Conservation (phyloP, 2,797 vertebrate genomes). For the Acrocephalus scirpaceus region DNA sequence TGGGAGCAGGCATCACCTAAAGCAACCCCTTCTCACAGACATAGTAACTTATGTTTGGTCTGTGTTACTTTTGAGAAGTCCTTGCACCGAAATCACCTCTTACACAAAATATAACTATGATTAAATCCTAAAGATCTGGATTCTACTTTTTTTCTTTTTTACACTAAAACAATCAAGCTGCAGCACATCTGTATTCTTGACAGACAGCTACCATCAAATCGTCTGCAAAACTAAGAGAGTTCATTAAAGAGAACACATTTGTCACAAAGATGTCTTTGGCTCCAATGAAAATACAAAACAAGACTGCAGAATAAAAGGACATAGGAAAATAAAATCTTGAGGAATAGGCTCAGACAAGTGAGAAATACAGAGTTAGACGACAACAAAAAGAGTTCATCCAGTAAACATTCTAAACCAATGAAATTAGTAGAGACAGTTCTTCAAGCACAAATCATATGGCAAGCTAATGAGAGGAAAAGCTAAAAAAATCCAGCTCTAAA, state of each 20-base stretch:
- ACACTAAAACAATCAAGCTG: not conserved
- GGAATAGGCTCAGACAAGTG: not conserved
- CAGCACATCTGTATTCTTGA: not conserved
- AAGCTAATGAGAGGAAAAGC: not conserved
- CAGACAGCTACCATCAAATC: not conserved
- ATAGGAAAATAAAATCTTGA: not conserved
- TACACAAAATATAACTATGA: not conserved
- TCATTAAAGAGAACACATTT: conserved; percentile 19
- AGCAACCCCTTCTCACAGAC: not conserved
- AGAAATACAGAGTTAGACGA: not conserved
- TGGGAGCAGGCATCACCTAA: not conserved
- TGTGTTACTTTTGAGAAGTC: not conserved
- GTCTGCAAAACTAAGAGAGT: not conserved
- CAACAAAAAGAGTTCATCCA: not conserved
- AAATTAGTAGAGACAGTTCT: not conserved
- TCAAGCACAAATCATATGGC: not conserved
- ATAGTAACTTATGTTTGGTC: not conserved
- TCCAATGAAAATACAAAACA: not conserved
- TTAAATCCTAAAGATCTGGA: not conserved
- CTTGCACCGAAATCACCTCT: not conserved
- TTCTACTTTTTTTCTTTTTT: not conserved
- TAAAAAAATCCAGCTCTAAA: not conserved
- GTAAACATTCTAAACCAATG: not conserved
- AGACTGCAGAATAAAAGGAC: not conserved
- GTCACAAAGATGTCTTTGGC: not conserved